These are phyloP conservation scores for Drosophila tropicalis DNA, from an alignment of 1,140 invertebrate genomes.

Conservation along the genomic window DNA sequence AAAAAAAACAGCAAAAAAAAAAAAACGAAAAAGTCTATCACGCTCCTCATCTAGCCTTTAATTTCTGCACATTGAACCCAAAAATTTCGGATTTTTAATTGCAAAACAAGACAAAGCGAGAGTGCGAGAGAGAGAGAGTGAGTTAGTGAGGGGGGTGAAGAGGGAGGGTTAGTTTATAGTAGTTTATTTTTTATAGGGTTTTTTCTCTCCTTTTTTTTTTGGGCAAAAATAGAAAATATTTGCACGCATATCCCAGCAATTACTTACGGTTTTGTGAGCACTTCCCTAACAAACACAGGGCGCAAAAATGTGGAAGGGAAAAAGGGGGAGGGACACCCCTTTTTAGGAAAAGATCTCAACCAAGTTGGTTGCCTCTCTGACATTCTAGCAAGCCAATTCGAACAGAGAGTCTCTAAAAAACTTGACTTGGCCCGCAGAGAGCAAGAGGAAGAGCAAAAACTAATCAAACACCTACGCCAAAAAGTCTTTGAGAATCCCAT, in stretches of 20 bases:
- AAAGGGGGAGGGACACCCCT: neutral
- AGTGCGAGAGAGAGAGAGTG: too few species aligned
- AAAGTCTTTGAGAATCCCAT: conserved; percentile 39
- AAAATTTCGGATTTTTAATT: conserved; percentile 66
- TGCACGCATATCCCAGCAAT: conserved; percentile 76
- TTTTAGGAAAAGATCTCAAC: conserved; percentile 6
- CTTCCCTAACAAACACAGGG: conserved; percentile 17
- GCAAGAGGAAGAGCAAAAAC: conserved; percentile 6
- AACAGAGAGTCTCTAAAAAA: neutral
- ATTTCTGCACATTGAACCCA: conserved; percentile 68
- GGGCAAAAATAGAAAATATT: conserved; percentile 76
- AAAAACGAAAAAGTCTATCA: conserved; percentile 46
- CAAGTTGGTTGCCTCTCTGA: neutral
- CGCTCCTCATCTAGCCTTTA: conserved; percentile 71
- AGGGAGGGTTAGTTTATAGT: conserved; percentile 27
- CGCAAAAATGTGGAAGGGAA: too few species aligned
- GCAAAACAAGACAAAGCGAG: conserved; percentile 34
- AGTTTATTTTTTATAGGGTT: conserved; percentile 19
- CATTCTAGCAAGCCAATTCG: conserved; percentile 42
- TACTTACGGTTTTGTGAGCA: conserved; percentile 76
- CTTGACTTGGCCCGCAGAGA: conserved; percentile 43
- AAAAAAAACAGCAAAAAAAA: neutral
- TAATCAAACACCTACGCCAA: conserved; percentile 61
- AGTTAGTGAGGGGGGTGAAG: conserved; percentile 31
- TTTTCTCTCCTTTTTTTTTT: conserved; percentile 50